Base-by-base conservation (phyloP, 2,888 invertebrate genomes). In the Drosophila colorata region DNA sequence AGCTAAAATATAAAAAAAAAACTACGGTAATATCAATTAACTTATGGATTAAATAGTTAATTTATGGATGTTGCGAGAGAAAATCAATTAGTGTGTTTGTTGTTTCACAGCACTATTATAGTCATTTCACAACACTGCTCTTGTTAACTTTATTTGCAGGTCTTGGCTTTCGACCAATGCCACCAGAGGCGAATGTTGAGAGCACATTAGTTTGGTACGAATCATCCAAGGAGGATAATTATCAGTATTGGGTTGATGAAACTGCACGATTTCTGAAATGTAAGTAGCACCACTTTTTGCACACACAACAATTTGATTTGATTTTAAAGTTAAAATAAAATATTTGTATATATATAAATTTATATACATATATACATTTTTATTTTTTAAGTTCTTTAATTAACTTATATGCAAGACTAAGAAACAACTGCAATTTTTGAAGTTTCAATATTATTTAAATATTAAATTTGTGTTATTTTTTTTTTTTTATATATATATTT, bases 191-290 rank as follows among this genome's bases (percentile, higher is more conserved):
- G 67, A 98, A 97, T 92, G 97, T 98, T 84, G 98, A 98, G 92
- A 98, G 98, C 92, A 99, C 99, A 74, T 95, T 99, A 89, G 97
- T 99, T 93, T 97, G 98, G 96, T 99, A 98, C 94, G 96, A 95
- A 78, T 83, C 91, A 83, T 91, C 91, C 70, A 91, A 90, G 79
- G 67, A 80, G 90, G 95, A 95, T 60, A 97, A 97, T 91, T 95
- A 95, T 90, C 94, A 95, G 84, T 95, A 95, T 90, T 98, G 97
- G 97, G 95, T 95, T 78, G 93, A 94, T 55, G 95, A 96, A 92
- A 94, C 98, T 83, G 95, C 95, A 80, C 93, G 93, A 49, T 98
- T 96, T 92, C 93, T 98, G 77, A 93, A 95, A 90, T 93, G 98
- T 98, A 93, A 95, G 89, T 84, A 13, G 46, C 0, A 18, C 0